A percentile compares a stretch with the other conserved stretches of the same genome.
Evolutionary conservation across 2,797 vertebrate species (phyloP).

Genomic region (Enteromius trimaculatus): DNA sequence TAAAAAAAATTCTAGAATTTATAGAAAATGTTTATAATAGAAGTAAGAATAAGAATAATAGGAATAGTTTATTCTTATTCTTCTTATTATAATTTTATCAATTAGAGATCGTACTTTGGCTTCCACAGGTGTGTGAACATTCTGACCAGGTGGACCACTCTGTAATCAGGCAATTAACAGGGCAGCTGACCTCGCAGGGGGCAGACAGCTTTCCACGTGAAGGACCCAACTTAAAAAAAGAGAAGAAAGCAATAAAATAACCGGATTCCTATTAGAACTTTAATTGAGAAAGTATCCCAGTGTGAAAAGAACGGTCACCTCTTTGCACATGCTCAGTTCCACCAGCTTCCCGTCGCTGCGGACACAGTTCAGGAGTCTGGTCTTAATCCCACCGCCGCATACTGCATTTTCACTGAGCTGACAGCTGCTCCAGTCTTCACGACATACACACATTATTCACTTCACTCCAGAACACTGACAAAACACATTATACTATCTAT

Average conservation of each 20-base stretch:
- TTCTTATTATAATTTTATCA: background rate
- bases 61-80: background rate
- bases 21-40: no score
- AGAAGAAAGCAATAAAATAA: background rate
- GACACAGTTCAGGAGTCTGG: slow-evolving; percentile 80
- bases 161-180: slow-evolving; percentile 82
- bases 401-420: slow-evolving; percentile 80
- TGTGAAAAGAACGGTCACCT: slow-evolving; percentile 68
- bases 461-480: background rate
- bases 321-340: slow-evolving; percentile 73
- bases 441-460: slow-evolving; percentile 16
- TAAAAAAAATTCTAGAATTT: no score
- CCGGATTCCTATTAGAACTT: background rate
- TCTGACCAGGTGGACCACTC: slow-evolving; percentile 83
- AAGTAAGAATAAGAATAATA: no score
- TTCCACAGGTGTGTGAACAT: slow-evolving; percentile 83
- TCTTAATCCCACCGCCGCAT: slow-evolving; percentile 79
- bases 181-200: slow-evolving; percentile 78
- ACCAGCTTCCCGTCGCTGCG: slow-evolving; percentile 79
- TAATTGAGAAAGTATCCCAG: background rate
- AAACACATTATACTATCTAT: background rate
- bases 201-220: slow-evolving; percentile 67
- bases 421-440: slow-evolving; percentile 85
- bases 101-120: slow-evolving; percentile 72
- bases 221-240: slow-evolving; percentile 65